phyloP scores from a whole-genome alignment of 2,797 vertebrate species.

The Gobio occitaniae region DNA sequence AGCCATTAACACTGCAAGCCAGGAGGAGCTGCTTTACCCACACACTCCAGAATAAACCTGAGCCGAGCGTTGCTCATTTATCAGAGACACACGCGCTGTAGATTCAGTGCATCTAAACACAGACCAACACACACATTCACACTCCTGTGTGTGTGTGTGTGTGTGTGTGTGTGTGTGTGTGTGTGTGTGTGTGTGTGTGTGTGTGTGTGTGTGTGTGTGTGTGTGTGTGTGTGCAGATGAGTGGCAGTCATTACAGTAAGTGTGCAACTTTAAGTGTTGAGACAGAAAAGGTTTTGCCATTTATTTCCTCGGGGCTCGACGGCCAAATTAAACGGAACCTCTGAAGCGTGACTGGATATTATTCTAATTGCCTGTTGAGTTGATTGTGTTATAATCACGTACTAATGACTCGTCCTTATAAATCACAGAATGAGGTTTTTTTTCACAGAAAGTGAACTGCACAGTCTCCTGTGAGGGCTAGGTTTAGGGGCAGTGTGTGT shows the following conservation, averaged over 20 bases:
- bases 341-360: slow-evolving; percentile 42
- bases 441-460: too few relatives aligned
- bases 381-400: slow-evolving; percentile 62
- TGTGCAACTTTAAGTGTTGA: neutral
- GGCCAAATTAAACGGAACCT: neutral
- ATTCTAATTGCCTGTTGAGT: slow-evolving; percentile 45
- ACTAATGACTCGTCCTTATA: too few relatives aligned
- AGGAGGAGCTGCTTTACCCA: neutral
- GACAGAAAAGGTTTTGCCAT: neutral
- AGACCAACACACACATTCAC: too few relatives aligned
- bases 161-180: neutral
- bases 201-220: too few relatives aligned
- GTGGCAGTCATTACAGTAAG: neutral
- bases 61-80: too few relatives aligned
- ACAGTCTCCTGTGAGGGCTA: too few relatives aligned
- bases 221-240: neutral
- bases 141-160: neutral
- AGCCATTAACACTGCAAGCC: neutral
- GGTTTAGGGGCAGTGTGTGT: too few relatives aligned
- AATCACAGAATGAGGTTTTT: too few relatives aligned
- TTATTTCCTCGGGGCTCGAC: neutral
- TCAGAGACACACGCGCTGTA: too few relatives aligned
- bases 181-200: neutral
- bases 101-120: too few relatives aligned
- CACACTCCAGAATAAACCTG: neutral